These are phyloP conservation scores for Lymantria monacha DNA, from an alignment of 2,888 invertebrate species.

Conservation along the genomic window DNA sequence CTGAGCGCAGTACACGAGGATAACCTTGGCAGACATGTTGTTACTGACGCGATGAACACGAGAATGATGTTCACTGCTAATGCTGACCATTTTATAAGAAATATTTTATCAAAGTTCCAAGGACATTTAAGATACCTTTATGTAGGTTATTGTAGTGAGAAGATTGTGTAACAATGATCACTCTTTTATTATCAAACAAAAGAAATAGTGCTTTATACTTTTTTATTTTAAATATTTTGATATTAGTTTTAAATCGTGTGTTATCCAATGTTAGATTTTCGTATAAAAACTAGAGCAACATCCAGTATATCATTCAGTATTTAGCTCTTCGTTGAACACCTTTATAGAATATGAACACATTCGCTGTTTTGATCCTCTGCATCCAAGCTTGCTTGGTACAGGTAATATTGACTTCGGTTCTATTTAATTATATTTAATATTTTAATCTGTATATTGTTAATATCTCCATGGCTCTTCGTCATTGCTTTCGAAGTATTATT, in stretches of 20 bases:
- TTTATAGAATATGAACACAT: slow-evolving; percentile 33
- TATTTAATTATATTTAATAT: no score
- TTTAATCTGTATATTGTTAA: no score
- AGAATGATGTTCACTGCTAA: neutral
- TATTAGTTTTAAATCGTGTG: no score
- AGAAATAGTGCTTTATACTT: no score
- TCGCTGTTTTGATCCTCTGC: slow-evolving; percentile 36
- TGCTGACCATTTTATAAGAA: neutral
- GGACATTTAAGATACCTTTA: neutral
- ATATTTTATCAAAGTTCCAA: neutral
- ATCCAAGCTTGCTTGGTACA: slow-evolving; percentile 27
- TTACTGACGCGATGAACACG: slow-evolving; percentile 1
- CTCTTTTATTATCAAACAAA: neutral
- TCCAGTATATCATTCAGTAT: neutral
- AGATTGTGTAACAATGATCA: neutral
- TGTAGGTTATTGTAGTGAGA: neutral
- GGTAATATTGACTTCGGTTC: neutral
- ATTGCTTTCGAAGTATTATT: no score
- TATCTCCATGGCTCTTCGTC: no score
- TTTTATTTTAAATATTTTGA: no score
- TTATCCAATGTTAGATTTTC: neutral
- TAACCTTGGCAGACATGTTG: slow-evolving; percentile 6
- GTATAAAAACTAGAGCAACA: neutral
- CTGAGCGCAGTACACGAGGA: slow-evolving; percentile 23
- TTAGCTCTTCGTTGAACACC: slow-evolving; percentile 13